phyloP scores from a whole-genome alignment of 2,797 vertebrate genomes.

The Pachyuromys duprasi region DNA sequence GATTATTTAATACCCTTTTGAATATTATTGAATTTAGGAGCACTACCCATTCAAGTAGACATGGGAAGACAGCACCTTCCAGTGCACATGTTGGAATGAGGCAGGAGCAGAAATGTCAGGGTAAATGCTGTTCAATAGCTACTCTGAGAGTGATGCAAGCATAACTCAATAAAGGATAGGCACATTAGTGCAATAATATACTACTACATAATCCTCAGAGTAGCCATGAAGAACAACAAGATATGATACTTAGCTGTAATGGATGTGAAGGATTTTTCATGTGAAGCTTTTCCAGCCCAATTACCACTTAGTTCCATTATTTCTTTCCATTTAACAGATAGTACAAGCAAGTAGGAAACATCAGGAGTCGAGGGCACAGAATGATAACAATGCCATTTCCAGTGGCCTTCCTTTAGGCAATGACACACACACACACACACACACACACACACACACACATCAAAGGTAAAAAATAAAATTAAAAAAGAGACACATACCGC shows the following conservation, averaged over 20 bases:
- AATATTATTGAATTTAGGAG: constrained; percentile 33
- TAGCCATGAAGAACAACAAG: not conserved
- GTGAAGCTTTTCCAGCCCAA: not conserved
- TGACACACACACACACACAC: not conserved
- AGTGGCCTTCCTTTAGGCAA: not conserved
- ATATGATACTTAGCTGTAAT: not conserved
- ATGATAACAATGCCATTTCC: not conserved
- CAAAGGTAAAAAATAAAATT: not conserved
- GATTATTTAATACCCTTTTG: not conserved
- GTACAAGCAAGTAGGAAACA: not conserved
- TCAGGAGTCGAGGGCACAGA: not conserved
- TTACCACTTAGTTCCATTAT: not conserved
- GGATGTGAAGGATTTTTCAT: not conserved
- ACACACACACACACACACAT: not conserved
- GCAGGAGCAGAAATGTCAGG: not conserved
- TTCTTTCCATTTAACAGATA: not conserved
- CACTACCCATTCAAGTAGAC: not conserved
- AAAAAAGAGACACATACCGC: not conserved
- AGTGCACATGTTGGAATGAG: not conserved
- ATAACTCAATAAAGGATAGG: not conserved
- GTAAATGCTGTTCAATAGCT: not conserved
- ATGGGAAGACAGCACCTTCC: not conserved
- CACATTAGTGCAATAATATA: not conserved
- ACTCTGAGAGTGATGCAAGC: not conserved
- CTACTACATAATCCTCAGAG: not conserved